These are phyloP conservation scores for Sabatieria punctata DNA, from an alignment of 2,888 invertebrate species.

Conservation along the genomic window DNA sequence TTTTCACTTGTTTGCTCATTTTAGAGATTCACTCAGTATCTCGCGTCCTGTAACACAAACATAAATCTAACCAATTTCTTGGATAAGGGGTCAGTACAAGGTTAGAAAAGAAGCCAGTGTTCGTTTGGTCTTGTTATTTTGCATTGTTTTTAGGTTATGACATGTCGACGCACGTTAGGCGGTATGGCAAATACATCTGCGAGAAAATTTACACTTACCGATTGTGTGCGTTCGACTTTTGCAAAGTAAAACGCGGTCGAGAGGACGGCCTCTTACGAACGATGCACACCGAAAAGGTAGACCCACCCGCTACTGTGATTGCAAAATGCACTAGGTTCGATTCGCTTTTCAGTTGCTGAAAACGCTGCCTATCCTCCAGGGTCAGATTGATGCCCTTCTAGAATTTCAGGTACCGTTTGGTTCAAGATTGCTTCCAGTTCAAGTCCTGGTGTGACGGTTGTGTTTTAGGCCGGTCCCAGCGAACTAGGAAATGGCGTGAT, in stretches of 20 bases:
- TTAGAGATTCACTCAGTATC: slow-evolving; percentile 96
- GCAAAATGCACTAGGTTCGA: not conserved
- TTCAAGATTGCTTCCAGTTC: not conserved
- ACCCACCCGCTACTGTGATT: not conserved
- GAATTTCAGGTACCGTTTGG: slow-evolving; percentile 61
- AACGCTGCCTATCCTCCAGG: slow-evolving; percentile 82
- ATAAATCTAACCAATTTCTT: slow-evolving; percentile 94
- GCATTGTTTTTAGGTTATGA: slow-evolving; percentile 61
- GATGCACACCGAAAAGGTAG: slow-evolving; percentile 80
- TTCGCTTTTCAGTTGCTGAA: slow-evolving; percentile 50
- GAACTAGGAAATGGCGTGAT: slow-evolving; percentile 96
- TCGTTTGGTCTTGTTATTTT: slow-evolving; percentile 5
- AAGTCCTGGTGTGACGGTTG: not conserved
- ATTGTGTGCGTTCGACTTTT: slow-evolving; percentile 97
- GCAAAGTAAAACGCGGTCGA: slow-evolving; percentile 98
- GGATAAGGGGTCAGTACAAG: slow-evolving; percentile 92
- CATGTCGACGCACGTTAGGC: slow-evolving; percentile 96
- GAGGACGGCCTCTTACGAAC: slow-evolving; percentile 90
- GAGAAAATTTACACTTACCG: slow-evolving; percentile 97
- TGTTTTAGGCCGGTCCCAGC: slow-evolving; percentile 41
- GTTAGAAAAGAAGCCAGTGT: slow-evolving; percentile 42
- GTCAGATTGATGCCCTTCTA: slow-evolving; percentile 78
- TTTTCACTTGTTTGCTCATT: slow-evolving; percentile 32
- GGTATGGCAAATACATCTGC: slow-evolving; percentile 96
- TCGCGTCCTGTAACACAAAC: slow-evolving; percentile 97